Evolutionary conservation across 2,888 invertebrate genomes (phyloP).

Genomic region (Agonopterix heracliana): DNA sequence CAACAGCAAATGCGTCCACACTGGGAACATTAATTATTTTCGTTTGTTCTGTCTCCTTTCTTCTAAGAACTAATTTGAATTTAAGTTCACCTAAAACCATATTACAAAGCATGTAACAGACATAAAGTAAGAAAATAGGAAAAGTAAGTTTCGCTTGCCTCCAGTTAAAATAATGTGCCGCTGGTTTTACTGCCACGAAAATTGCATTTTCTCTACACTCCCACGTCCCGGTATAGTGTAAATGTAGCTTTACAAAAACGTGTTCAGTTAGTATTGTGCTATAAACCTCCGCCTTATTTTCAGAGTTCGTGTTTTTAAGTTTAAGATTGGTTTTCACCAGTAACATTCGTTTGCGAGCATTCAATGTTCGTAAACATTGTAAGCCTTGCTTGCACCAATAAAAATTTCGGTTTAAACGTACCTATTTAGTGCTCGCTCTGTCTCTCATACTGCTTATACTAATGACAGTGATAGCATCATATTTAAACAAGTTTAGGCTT

Average conservation of each 20-base stretch:
- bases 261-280: conserved; percentile 23
- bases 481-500: too few species aligned
- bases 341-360: background rate
- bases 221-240: conserved; percentile 14
- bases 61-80: background rate
- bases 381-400: background rate
- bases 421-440: background rate
- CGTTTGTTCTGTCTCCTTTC: background rate
- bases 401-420: too few species aligned
- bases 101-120: too few species aligned
- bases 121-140: too few species aligned
- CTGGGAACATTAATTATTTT: too few species aligned
- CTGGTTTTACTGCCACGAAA: background rate
- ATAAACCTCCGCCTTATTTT: conserved; percentile 24
- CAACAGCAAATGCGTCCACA: too few species aligned
- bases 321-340: background rate
- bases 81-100: too few species aligned
- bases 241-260: conserved; percentile 17
- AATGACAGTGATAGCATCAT: background rate
- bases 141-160: too few species aligned
- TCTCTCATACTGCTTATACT: background rate
- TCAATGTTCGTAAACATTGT: background rate
- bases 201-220: conserved; percentile 10
- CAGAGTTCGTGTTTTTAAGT: conserved; percentile 16
- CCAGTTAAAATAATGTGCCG: background rate